A percentile compares a stretch with the other conserved stretches of the same genome.
These are phyloP conservation scores for Drosophila prosaltans DNA, from an alignment of 1,140 invertebrate genomes.

Conservation along the genomic window DNA sequence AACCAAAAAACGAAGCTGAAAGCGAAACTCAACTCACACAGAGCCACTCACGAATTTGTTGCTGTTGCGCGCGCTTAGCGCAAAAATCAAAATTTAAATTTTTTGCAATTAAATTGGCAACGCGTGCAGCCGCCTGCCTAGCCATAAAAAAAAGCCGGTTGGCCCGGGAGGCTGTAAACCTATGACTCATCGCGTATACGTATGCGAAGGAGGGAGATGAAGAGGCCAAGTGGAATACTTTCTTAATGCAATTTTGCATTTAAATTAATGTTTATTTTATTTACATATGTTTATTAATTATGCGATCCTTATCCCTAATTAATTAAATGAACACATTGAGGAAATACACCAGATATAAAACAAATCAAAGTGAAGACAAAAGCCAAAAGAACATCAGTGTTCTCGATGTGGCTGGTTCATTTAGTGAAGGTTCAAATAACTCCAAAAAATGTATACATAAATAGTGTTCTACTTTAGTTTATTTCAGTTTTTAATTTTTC, in stretches of 20 bases:
- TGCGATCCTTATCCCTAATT: neutral
- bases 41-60: constrained; percentile 17
- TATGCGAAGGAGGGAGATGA: neutral
- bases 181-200: constrained; percentile 42
- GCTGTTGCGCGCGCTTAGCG: neutral
- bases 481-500: neutral
- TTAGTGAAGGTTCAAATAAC: too few species aligned
- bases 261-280: neutral
- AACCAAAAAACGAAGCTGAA: constrained; percentile 71
- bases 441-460: too few species aligned
- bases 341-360: neutral
- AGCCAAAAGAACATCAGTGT: too few species aligned
- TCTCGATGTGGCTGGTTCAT: too few species aligned
- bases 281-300: neutral
- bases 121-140: constrained; percentile 60
- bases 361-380: neutral
- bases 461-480: neutral
- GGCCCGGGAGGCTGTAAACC: neutral
- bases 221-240: neutral
- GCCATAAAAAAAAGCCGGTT: constrained; percentile 64
- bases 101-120: constrained; percentile 71
- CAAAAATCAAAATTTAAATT: constrained; percentile 50
- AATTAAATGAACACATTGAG: constrained; percentile 8
- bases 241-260: constrained; percentile 1
- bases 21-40: constrained; percentile 56